Evolutionary conservation across 2,888 invertebrate species (phyloP).

Genomic region (Stenoptilia bipunctidactyla): DNA sequence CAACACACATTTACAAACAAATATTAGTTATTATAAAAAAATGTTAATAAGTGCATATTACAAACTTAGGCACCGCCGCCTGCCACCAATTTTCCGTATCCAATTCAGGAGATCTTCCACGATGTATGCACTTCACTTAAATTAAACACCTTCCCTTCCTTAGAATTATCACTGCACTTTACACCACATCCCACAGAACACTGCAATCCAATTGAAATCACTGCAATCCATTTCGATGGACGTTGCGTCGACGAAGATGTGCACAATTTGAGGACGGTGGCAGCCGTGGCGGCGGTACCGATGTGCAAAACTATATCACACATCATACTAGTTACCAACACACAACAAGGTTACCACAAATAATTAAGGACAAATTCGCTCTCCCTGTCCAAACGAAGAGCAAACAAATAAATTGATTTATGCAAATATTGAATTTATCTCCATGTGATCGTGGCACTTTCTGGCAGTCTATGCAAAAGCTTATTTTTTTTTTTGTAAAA

Average conservation of each 20-base stretch:
- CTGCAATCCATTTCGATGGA: slow-evolving; percentile 55
- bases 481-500: too few relatives aligned
- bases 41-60: not conserved
- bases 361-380: not conserved
- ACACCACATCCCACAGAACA: slow-evolving; percentile 46
- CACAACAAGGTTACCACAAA: slow-evolving; percentile 11
- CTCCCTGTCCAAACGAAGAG: not conserved
- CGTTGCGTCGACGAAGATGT: not conserved
- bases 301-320: slow-evolving; percentile 32
- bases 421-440: too few relatives aligned
- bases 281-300: slow-evolving; percentile 60
- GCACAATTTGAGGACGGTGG: slow-evolving; percentile 15
- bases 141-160: not conserved
- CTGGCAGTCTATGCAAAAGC: too few relatives aligned
- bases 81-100: not conserved
- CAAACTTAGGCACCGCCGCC: slow-evolving; percentile 1
- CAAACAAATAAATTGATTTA: not conserved
- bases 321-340: slow-evolving; percentile 14
- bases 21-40: too few relatives aligned
- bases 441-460: too few relatives aligned
- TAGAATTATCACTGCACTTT: slow-evolving; percentile 40
- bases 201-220: slow-evolving; percentile 63
- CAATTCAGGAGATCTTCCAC: not conserved
- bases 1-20: too few relatives aligned
- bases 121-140: not conserved